A percentile compares a stretch with the other conserved stretches of the same genome.
phyloP scores from a whole-genome alignment of 2,888 invertebrate species.

The Stenodera caucasica region DNA sequence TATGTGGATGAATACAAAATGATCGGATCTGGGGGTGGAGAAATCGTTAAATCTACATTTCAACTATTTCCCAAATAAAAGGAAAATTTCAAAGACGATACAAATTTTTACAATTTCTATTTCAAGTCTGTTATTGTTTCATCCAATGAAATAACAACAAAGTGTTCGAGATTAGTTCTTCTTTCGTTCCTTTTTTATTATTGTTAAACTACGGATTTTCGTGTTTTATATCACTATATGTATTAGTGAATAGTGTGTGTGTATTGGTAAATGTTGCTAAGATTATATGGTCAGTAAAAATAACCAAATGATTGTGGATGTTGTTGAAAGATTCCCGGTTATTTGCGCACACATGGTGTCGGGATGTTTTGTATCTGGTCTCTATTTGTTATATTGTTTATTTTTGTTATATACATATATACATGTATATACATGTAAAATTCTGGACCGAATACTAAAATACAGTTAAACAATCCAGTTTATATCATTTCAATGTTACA shows the following conservation, averaged over 20 bases:
- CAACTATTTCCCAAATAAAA: not conserved
- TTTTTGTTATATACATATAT: not conserved
- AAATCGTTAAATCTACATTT: not conserved
- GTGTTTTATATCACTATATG: no score
- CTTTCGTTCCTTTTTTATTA: no score
- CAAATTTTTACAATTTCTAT: no score
- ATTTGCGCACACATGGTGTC: conserved; percentile 31
- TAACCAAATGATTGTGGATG: conserved; percentile 23
- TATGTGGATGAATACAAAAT: not conserved
- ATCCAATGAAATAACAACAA: not conserved
- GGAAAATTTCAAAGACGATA: no score
- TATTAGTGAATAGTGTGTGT: not conserved
- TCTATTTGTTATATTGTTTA: conserved; percentile 23
- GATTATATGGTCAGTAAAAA: conserved; percentile 24
- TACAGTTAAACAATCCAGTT: not conserved
- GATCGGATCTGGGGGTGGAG: not conserved
- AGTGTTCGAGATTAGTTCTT: no score
- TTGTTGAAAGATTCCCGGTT: conserved; percentile 27
- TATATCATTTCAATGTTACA: not conserved
- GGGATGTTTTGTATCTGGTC: conserved; percentile 26
- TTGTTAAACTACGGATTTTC: no score
- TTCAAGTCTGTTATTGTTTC: not conserved
- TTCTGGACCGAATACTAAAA: not conserved
- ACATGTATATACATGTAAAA: not conserved
- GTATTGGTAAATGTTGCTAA: conserved; percentile 1